Evolutionary conservation across 1,140 invertebrate genomes (phyloP), one percentile per base, ranked within the genome.

Genomic region (Drosophila asahinai): DNA sequence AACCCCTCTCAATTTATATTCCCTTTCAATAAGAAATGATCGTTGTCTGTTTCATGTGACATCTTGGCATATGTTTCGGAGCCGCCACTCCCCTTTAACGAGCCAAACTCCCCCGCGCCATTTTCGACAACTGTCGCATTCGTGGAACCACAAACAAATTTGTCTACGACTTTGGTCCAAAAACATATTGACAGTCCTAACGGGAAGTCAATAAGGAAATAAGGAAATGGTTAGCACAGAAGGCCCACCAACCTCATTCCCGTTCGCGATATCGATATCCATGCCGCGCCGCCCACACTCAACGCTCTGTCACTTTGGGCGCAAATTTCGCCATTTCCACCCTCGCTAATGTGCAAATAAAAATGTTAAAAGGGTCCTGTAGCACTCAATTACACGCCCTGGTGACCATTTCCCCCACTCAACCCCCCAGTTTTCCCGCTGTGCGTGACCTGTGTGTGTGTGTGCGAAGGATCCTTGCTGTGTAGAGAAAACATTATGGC

Each of bases 331-430:
- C 86, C 86, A 89, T 89, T 89, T 90, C 86, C 91, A 92, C 91
- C 91, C 91, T 91, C 84, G 91, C 91, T 92, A 92, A 92, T 92
- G 91, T 92, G 91, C 91, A 92, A 92, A 92, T 92, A 92, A 92
- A 92, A 92, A 92, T 92, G 91, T 92, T 92, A 92, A 92, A 92
- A 92, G 87, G 91, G 91, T 91, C 91, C 91, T 92, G 91, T 92
- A 92, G 91, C 91, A 92, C 91, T 92, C 91, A 92, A 92, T 92
- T 92, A 92, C 91, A 92, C 91, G 91, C 91, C 91, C 91, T 83
- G 91, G 91, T 92, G 91, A 92, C 91, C 91, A 92, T 91, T 91
- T 92, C 91, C 83, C 77, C 55, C 42, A 43, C 66, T 60, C 43
- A 33, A n/a, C 63, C 40, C 57, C 40, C 27, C 15, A 22, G 42